Conservation (phyloP, 2,888 invertebrate genomes). For the Oligia latruncula region DNA sequence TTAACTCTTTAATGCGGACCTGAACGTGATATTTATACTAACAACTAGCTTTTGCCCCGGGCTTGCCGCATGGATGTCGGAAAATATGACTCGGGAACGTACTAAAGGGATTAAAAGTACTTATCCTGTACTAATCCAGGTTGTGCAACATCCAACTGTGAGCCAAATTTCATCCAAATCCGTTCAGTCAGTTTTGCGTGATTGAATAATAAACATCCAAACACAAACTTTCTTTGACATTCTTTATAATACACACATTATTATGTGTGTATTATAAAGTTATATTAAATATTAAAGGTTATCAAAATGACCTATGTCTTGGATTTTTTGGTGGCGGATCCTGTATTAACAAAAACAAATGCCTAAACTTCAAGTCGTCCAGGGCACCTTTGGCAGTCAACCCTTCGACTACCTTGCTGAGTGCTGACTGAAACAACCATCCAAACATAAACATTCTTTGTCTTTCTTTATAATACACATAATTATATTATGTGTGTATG, state of each 20-base stretch:
- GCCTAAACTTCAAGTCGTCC: too few species aligned
- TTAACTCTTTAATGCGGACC: background rate
- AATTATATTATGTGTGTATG: too few species aligned
- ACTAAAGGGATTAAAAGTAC: background rate
- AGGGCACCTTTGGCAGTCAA: too few species aligned
- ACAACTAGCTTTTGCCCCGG: background rate
- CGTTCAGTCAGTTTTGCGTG: background rate
- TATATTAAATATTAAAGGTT: too few species aligned
- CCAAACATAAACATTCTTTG: too few species aligned
- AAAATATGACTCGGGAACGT: background rate
- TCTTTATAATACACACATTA: background rate
- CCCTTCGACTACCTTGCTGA: too few species aligned
- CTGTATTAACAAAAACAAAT: too few species aligned
- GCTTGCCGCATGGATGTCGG: background rate
- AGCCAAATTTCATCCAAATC: background rate
- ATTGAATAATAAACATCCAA: background rate
- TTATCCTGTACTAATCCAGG: background rate
- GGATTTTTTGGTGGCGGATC: too few species aligned
- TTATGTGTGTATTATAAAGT: too few species aligned
- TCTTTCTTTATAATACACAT: too few species aligned
- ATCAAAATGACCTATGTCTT: too few species aligned
- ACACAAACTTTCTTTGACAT: background rate
- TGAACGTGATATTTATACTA: slow-evolving; percentile 14
- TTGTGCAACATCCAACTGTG: background rate
- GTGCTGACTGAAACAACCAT: too few species aligned